Conservation (phyloP, 2,797 vertebrate genomes). For the Rhyacichthys aspro region DNA sequence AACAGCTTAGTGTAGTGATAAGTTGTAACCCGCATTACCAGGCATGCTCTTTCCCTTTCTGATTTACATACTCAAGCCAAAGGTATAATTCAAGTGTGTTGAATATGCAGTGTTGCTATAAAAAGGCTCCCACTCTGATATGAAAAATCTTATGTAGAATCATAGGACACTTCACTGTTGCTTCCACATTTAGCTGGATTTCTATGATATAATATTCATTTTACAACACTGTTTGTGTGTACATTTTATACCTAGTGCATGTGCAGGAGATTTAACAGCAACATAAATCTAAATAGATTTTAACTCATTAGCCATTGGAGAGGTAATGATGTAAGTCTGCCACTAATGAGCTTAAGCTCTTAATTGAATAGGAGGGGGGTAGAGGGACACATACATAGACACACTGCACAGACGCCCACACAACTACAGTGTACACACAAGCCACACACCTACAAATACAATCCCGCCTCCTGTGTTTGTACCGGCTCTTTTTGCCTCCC, state of each 20-base stretch:
- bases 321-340: slow-evolving; percentile 78
- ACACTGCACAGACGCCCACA: slow-evolving; percentile 36
- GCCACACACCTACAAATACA: slow-evolving; percentile 52
- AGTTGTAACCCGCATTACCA: slow-evolving; percentile 12
- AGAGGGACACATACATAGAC: slow-evolving; percentile 27
- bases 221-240: slow-evolving; percentile 18
- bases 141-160: slow-evolving; percentile 30
- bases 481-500: slow-evolving; percentile 26
- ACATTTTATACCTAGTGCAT: slow-evolving; percentile 27
- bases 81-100: slow-evolving; percentile 65
- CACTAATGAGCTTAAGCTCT: slow-evolving; percentile 79
- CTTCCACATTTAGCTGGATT: not conserved
- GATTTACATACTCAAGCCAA: slow-evolving; percentile 61
- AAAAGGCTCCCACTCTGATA: slow-evolving; percentile 50
- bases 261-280: slow-evolving; percentile 68
- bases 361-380: slow-evolving; percentile 74
- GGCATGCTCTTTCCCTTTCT: slow-evolving; percentile 24
- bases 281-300: slow-evolving; percentile 83
- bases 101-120: slow-evolving; percentile 70
- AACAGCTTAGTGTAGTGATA: slow-evolving; percentile 30
- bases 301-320: slow-evolving; percentile 79
- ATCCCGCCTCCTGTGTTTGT: slow-evolving; percentile 58
- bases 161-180: slow-evolving; percentile 26
- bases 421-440: slow-evolving; percentile 23
- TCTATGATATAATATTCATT: slow-evolving; percentile 22